Evolutionary conservation across 2,888 invertebrate species (phyloP), one percentile per base, ranked within the genome.

Genomic region (Agelastica alni): DNA sequence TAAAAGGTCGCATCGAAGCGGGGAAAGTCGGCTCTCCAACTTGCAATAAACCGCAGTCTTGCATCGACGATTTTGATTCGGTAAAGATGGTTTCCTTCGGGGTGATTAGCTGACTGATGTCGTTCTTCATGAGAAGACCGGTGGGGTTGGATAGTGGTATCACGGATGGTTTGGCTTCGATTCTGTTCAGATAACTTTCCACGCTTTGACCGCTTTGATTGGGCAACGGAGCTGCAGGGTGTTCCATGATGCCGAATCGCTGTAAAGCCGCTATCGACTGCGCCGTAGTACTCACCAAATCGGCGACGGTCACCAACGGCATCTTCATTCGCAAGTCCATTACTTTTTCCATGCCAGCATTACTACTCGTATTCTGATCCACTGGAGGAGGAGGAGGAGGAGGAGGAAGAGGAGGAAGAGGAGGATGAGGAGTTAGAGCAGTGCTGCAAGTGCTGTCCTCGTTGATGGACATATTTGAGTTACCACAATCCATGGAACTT

Each of bases 311-410:
- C 68, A 66, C 78, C 63, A 81, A 79, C 52, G 78, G 66, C 71
- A 85, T 83, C 34, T 90, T 89, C 78, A 86, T 86, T 14, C 86
- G 77, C 36, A 87, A 79, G 76, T 87, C 88, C 53, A 87, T 85
- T n/a, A 83, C 85, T 60, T 77, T 78, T 39, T 77, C 76, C n/a
- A 80, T 79, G n/a, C n/a, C n/a, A n/a, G n/a, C n/a, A n/a, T n/a
- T n/a, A 39, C 56, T 51, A 1, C 56, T 28, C 2, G 31, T 32
- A 14, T 18, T 42, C 20, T 57, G 37, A 20, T 41, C 44, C 2
- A 28, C 17, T 5, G 55, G 22, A n/a, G 51, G 36, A 3, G 48
- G 37, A 14, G 22, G 4, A 4, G 49, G 10, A 13, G 39, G 20
- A n/a, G 55, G 22, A n/a, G 51, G 36, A 3, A 43, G 37, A 14